Base-by-base conservation (phyloP, 2,113 vertebrate genomes). In the Blennius ocellaris region DNA sequence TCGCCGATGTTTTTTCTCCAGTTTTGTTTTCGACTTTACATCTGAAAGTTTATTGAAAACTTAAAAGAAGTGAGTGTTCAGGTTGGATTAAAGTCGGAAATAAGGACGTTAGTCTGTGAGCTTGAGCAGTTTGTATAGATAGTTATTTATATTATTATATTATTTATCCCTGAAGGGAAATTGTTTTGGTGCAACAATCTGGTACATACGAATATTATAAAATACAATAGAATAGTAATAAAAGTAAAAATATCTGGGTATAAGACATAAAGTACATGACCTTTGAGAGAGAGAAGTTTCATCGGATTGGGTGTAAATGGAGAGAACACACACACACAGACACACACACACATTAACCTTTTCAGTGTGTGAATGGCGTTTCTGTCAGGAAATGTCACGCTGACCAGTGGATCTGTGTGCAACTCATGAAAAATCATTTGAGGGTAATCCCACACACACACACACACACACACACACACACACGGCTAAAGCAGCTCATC, bases 331-430 rank as follows among this genome's bases (percentile, higher is more conserved):
- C 43, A 45, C 43, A 45, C 44, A 47, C 3, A 47, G 11, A 14
- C 50, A 72, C 48, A 45, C 61, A 78, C 45, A 49, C 38, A 70
- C n/a, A 12, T 47, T 68, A 3, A 44, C 39, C 45, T 63, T 48
- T 50, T 59, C 41, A 48, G 43, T 21, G 55, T 48, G 62, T 89
- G 73, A 91, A 90, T 90, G 76, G 82, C 1, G 62, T 73, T 77
- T 84, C 85, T 90, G 90, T 92, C 2, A 5, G 52, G 44, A 84
- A 88, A 91, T 90, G 83, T 88, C 91, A 73, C 45, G 5, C 80
- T 81, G 76, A 88, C 77, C 76, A 78, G 61, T 72, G 47, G 16
- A 66, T 81, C 64, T 83, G 62, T 83, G 72, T 60, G 69, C 76
- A 30, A 30, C 75, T 65, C 67, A 71, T 78, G 77, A 48, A 71